Base-by-base conservation (phyloP, 2,888 invertebrate species). In the Ptycholaimellus sp. region DNA sequence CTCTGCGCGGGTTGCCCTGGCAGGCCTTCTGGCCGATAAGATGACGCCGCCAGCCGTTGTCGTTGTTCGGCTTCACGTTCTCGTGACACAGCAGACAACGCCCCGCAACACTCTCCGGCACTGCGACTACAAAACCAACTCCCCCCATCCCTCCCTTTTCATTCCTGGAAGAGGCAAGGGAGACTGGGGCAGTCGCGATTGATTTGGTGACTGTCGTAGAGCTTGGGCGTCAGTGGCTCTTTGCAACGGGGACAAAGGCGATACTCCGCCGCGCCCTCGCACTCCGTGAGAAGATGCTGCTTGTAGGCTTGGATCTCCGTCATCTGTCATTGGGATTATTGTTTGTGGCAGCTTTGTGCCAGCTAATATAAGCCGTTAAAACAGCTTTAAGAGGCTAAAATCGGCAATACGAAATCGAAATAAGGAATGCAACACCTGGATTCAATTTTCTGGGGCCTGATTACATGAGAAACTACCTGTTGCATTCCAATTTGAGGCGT, bases 31-130 rank as follows among this genome's bases (percentile, higher is more conserved):
- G 27, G 17, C 54, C 54, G 52, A 59, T 59, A n/a, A 61, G 44
- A 43, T 61, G 61, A 13, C 49, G 45, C 54, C 60, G 18, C 82
- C 82, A 83, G 16, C 75, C 76, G 36, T 75, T 70, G 52, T 80
- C 76, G 22, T 41, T 46, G 23, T 63, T 61, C 2, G 53, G 48
- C 14, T 73, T 70, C 2, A 83, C 70, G 57, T 78, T 75, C 42
- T 68, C 69, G 50, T 76, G 74, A 56, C 85, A 85, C 42, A 83
- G 68, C 0, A 82, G 81, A 56, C 85, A 85, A 48, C 76, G 73
- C 57, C 73, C 76, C 42, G 72, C 72, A 25, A 74, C 74, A 50
- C 60, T 54, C n/a, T n/a, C n/a, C n/a, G n/a, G n/a, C n/a, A n/a
- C n/a, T n/a, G n/a, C n/a, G n/a, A n/a, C n/a, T n/a, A n/a, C n/a